Evolutionary conservation across 2,113 vertebrate genomes (phyloP).

Genomic region (Tragelaphus scriptus): DNA sequence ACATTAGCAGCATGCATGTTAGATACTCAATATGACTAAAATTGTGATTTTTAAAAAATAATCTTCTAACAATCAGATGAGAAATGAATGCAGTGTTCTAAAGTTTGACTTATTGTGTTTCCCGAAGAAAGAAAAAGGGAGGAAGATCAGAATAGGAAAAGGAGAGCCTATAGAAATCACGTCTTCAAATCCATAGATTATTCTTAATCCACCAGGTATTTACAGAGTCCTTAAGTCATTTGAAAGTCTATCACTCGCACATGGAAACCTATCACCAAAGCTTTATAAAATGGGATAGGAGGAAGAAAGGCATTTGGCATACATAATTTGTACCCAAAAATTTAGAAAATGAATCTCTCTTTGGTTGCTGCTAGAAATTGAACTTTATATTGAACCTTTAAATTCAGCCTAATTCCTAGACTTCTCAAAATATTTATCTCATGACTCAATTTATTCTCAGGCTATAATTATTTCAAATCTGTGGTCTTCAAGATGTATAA

Average conservation of each 20-base stretch:
- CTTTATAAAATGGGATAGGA: background rate
- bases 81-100: constrained; percentile 23
- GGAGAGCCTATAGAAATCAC: background rate
- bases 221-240: background rate
- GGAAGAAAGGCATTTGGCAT: background rate
- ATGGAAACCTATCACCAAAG: background rate
- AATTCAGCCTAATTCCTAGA: background rate
- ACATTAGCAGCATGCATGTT: background rate
- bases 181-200: background rate
- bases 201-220: background rate
- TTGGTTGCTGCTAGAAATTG: background rate
- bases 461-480: background rate
- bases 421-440: constrained; percentile 16
- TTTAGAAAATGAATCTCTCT: background rate
- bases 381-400: background rate
- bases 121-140: background rate
- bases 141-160: background rate
- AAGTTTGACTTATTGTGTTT: background rate
- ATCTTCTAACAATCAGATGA: background rate
- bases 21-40: background rate
- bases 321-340: constrained; percentile 1
- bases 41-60: background rate
- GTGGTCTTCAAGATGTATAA: background rate
- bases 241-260: background rate
- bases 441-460: background rate